A percentile compares a stretch with the other conserved stretches of the same genome.
These are phyloP conservation scores for Trichonephila inaurata DNA, from an alignment of 1,140 invertebrate genomes.

Conservation along the genomic window DNA sequence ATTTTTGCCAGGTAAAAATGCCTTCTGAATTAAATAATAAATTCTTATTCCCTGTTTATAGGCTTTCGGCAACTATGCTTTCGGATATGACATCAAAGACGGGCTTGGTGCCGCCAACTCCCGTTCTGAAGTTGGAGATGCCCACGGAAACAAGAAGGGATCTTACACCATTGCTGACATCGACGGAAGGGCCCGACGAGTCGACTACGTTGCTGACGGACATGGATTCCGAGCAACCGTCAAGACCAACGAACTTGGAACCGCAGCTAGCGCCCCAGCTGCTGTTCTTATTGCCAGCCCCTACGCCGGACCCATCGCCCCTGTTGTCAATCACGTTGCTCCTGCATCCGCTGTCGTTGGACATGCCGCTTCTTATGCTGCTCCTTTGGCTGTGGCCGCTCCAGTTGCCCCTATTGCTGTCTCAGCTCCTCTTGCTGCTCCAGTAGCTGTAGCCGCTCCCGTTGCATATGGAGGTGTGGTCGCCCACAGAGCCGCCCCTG, in stretches of 20 bases:
- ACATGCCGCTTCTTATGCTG: not conserved
- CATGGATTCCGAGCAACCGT: no score
- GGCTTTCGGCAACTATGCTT: slow-evolving; percentile 67
- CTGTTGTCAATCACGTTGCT: not conserved
- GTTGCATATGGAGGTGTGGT: not conserved
- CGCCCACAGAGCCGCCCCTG: not conserved
- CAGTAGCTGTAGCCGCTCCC: not conserved
- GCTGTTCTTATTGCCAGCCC: not conserved
- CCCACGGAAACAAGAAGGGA: slow-evolving; percentile 71
- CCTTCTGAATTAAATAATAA: no score
- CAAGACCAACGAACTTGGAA: no score
- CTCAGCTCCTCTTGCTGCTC: no score
- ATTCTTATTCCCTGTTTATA: not conserved
- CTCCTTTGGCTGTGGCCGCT: not conserved
- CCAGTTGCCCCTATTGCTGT: no score
- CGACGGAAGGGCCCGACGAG: not conserved
- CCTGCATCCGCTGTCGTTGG: not conserved
- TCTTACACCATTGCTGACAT: slow-evolving; percentile 74
- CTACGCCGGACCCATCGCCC: slow-evolving; percentile 3
- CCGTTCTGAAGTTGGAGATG: slow-evolving; percentile 72
- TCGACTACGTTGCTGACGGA: slow-evolving; percentile 1
- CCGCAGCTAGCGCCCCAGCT: no score
- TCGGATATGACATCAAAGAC: slow-evolving; percentile 64
- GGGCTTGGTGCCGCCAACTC: slow-evolving; percentile 65
- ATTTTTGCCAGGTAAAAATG: no score